Percentiles rank a stretch among this genome's conserved stretches.
Evolutionary conservation across 1,140 invertebrate species (phyloP).

Genomic region (Harpegnathos saltator): DNA sequence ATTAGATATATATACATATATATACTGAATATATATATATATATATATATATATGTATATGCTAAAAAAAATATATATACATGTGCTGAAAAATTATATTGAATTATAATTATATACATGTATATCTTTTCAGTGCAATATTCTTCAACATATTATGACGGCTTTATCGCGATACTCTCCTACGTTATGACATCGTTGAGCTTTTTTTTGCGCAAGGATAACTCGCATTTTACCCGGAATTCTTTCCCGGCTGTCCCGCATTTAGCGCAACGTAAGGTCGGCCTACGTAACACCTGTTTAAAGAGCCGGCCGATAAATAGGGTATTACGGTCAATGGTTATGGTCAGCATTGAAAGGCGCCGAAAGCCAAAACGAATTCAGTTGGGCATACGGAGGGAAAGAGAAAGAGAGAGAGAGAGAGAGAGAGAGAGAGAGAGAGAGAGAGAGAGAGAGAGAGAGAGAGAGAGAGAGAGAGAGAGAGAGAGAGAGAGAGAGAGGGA

Average conservation of each 20-base stretch:
- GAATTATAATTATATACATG: too few species aligned
- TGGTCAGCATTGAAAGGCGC: slow-evolving; percentile 28
- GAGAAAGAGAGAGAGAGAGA: slow-evolving; percentile 5
- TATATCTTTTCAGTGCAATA: too few species aligned
- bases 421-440: background rate
- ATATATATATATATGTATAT: too few species aligned
- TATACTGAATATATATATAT: too few species aligned
- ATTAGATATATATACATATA: too few species aligned
- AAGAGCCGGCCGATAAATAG: slow-evolving; percentile 46
- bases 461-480: slow-evolving; percentile 5
- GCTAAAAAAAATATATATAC: too few species aligned
- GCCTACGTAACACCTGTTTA: slow-evolving; percentile 41
- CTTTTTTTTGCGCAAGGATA: too few species aligned
- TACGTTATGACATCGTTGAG: too few species aligned
- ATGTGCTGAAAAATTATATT: too few species aligned
- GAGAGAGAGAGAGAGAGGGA: slow-evolving; percentile 1
- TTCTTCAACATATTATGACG: too few species aligned
- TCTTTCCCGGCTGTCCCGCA: slow-evolving; percentile 1
- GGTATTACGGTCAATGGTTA: slow-evolving; percentile 46
- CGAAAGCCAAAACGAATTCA: slow-evolving; percentile 37
- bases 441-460: slow-evolving; percentile 14
- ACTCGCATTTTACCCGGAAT: slow-evolving; percentile 14
- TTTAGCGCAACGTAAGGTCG: slow-evolving; percentile 14
- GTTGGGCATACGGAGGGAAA: slow-evolving; percentile 29
- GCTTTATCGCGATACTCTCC: too few species aligned